A percentile compares a stretch with the other conserved stretches of the same genome.
phyloP scores from a whole-genome alignment of 1,140 invertebrate species.

The Achroia grisella region DNA sequence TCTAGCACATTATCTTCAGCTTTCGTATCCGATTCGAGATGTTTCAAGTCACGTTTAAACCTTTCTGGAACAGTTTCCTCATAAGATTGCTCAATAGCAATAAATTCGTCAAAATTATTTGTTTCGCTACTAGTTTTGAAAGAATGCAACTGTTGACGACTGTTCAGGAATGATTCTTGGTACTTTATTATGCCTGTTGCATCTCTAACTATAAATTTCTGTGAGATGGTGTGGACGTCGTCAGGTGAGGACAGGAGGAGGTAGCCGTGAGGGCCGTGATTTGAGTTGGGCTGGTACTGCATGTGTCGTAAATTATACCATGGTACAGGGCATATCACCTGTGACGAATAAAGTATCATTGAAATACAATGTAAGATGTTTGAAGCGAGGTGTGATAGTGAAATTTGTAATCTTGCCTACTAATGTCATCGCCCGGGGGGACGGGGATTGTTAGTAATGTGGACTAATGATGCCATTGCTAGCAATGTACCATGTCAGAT shows the following conservation, averaged over 20 bases:
- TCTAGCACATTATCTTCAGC: background rate
- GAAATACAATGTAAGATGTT: no score
- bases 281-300: conserved; percentile 58
- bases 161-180: conserved; percentile 18
- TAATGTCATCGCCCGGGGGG: no score
- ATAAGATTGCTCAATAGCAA: no score
- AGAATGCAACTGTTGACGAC: conserved; percentile 11
- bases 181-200: conserved; percentile 25
- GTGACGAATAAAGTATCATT: background rate
- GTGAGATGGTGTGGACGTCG: conserved; percentile 22
- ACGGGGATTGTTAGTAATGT: no score
- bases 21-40: no score
- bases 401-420: no score
- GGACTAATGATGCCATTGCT: no score
- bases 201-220: conserved; percentile 18
- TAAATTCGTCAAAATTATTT: no score
- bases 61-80: no score
- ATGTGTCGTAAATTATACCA: conserved; percentile 59
- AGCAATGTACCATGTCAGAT: no score
- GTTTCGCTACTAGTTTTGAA: conserved; percentile 12
- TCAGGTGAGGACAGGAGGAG: conserved; percentile 31
- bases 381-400: no score
- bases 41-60: no score
- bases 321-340: conserved; percentile 44
- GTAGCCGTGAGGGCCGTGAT: conserved; percentile 51